phyloP scores from a whole-genome alignment of 1,140 invertebrate genomes.

The Hyles euphorbiae region DNA sequence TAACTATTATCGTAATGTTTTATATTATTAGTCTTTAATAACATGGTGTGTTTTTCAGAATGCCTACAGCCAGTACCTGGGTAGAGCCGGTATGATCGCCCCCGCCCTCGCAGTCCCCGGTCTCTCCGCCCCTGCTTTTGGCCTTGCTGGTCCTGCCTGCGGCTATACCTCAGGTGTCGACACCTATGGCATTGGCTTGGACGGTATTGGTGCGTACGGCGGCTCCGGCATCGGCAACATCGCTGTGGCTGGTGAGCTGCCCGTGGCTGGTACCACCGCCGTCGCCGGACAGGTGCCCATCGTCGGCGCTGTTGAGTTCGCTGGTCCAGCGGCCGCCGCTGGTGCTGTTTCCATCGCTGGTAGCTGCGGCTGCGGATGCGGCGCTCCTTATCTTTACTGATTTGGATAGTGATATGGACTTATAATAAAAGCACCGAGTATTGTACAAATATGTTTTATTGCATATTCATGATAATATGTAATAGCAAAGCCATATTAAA shows the following conservation, averaged over 20 bases:
- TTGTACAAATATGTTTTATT: too few relatives aligned
- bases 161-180: background rate
- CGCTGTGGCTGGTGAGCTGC: constrained; percentile 40
- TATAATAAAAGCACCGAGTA: background rate
- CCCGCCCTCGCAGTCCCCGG: background rate
- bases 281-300: constrained; percentile 17
- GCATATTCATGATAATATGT: background rate
- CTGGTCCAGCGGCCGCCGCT: constrained; percentile 6
- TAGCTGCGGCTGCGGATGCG: constrained; percentile 15
- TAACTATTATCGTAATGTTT: too few relatives aligned
- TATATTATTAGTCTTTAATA: background rate
- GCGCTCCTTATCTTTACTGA: constrained; percentile 19
- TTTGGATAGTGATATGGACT: background rate
- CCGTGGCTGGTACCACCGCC: constrained; percentile 27
- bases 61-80: background rate
- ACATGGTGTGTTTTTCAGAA: background rate
- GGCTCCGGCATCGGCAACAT: constrained; percentile 40
- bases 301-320: constrained; percentile 13
- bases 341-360: constrained; percentile 15
- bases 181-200: constrained; percentile 6
- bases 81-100: background rate
- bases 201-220: constrained; percentile 24
- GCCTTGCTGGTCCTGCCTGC: background rate
- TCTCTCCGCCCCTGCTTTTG: too few relatives aligned
- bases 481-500: background rate